Base-by-base conservation (phyloP, 2,797 vertebrate species). In the Karalla daura region DNA sequence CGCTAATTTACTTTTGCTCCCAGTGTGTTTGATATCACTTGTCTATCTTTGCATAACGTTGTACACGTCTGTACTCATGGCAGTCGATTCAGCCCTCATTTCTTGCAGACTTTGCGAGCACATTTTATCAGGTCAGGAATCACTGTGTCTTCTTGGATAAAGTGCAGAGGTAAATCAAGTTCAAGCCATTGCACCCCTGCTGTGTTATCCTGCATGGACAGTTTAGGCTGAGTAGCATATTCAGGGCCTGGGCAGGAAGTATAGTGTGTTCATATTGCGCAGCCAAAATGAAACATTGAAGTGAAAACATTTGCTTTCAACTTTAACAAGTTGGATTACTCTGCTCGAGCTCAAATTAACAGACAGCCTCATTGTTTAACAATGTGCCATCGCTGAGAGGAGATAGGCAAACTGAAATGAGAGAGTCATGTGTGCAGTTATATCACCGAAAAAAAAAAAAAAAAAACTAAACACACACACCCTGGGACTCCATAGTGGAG, bases 401-500 rank as follows among this genome's bases (percentile, higher is more conserved):
- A 7, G 46, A 30, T 4, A 28, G 17, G 7, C 24, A 20, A 6
- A 9, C 9, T 39, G 15, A 39, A 32, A n/a, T 24, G 12, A 21
- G 12, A 41, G 27, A 45, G 39, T 5, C 3, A 7, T 39, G 3
- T 12, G 37, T 35, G 15, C 7, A 24, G 18, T 15, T 39, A 4
- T n/a, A 4, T 35, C 3, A 0, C 43, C 11, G 12, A 46, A 41
- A 50, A 40, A 41, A 0, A 25, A 8, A 4, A 21, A 32, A 46
- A 12, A 14, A 53, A n/a, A n/a, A 68, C 4, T 65, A 70, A 25
- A 55, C 43, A 70, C 1, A 43, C 18, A 65, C n/a, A 55, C 36
- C 69, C 2, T n/a, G 13, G 36, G 72, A 78, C 51, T 69, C 78
- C 41, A 66, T 65, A 47, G 32, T 64, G 53, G 44, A 62, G 49